phyloP scores from a whole-genome alignment of 2,113 vertebrate genomes.

The Phrynocephalus versicolor region DNA sequence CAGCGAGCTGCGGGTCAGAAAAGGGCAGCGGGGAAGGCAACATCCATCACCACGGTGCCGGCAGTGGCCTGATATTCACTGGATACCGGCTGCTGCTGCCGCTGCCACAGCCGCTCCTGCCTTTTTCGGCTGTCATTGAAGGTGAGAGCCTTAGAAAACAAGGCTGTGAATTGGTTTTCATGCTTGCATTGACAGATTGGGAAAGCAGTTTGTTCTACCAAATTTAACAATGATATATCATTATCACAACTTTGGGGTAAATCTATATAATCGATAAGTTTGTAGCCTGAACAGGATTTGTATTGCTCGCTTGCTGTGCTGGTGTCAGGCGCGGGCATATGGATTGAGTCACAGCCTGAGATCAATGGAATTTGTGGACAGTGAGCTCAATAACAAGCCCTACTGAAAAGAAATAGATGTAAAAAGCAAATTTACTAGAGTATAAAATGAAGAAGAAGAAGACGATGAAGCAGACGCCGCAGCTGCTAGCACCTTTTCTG shows the following conservation, averaged over 20 bases:
- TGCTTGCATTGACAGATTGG: slow-evolving; percentile 92
- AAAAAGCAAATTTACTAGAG: slow-evolving; percentile 99
- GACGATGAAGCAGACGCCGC: slow-evolving; percentile 43
- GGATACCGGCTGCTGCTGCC: too few species aligned
- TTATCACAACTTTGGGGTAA: slow-evolving; percentile 99
- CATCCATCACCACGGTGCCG: slow-evolving; percentile 71
- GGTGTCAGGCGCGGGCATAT: slow-evolving; percentile 95
- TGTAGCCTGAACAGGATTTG: slow-evolving; percentile 98
- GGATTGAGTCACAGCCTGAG: slow-evolving; percentile 97
- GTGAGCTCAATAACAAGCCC: slow-evolving; percentile 99
- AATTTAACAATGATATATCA: slow-evolving; percentile 99
- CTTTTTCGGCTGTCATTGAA: slow-evolving; percentile 41
- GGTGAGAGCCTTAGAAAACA: slow-evolving; percentile 75
- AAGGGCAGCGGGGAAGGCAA: slow-evolving; percentile 67
- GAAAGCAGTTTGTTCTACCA: slow-evolving; percentile 99
- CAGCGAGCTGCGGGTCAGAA: slow-evolving; percentile 60
- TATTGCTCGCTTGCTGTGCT: slow-evolving; percentile 94
- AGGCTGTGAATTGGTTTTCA: slow-evolving; percentile 87
- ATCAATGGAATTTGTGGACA: slow-evolving; percentile 99
- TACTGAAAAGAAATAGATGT: slow-evolving; percentile 99
- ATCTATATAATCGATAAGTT: slow-evolving; percentile 99
- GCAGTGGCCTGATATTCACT: slow-evolving; percentile 20
- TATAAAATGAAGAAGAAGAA: slow-evolving; percentile 66
- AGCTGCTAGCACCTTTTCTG: slow-evolving; percentile 79
- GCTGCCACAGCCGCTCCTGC: neutral